Evolutionary conservation across 2,888 invertebrate genomes (phyloP), one percentile per base, ranked within the genome.

Genomic region (Uropetala carovei): DNA sequence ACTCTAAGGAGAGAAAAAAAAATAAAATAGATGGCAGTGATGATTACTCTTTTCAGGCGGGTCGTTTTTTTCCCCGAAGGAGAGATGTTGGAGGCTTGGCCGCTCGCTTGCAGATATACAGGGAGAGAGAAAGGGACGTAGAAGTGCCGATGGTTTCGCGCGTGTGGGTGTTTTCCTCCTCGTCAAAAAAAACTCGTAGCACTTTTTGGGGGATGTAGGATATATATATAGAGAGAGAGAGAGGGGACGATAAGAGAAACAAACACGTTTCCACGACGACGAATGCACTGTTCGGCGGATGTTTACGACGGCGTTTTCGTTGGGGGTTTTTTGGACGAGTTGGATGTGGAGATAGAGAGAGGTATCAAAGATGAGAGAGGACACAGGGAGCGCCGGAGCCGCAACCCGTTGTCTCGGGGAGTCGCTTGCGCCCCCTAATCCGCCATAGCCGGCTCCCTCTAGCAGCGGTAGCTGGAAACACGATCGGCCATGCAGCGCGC

Each of bases 381-480:
- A 89, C 64, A 60, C 89, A 64, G 89, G 89, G 89, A 30, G 89
- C 64, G 89, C 89, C 89, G 89, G 43, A 43, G 64, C 89, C 89
- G 68, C 59, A 64, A 64, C 22, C 86, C 86, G 86, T 14, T 60
- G 86, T 86, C 86, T 89, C 59, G 59, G 86, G 60, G 89, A 64
- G 89, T 89, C 22, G 68, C 89, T 89, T 27, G 89, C 89, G 64
- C 89, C 89, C 89, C 89, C 89, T 89, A 89, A 89, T 68, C 89
- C 89, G 89, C 89, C 89, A 89, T 89, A 89, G 64, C 64, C 89
- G 89, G 89, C 89, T 60, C 89, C 89, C 89, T 89, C 89, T 89
- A 43, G 43, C 64, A 60, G 89, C 64, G 14, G 43, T 60, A 43
- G 64, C 64, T 64, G 43, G 64, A 89, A 60, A 89, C 64, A 56